Evolutionary conservation across 2,113 vertebrate species (phyloP), one percentile per base, ranked within the genome.

Genomic region (Sceloporus tristichus): DNA sequence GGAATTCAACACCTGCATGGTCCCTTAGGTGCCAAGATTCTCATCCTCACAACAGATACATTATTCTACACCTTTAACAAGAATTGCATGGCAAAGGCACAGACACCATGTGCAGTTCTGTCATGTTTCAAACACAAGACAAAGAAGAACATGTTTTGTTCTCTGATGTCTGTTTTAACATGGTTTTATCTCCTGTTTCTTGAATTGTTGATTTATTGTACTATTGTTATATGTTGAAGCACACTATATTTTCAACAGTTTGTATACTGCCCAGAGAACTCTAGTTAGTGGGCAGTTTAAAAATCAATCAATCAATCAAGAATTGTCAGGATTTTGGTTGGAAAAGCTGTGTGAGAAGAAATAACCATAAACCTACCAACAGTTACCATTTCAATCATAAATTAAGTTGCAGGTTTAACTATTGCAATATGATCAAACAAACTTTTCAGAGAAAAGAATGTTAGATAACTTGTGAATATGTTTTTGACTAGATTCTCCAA

Each of bases 61-160:
- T 86, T 88, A 77, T 83, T 88, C 71, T 68, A 88, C 27, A 65
- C 87, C 62, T 88, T 83, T 88, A 83, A 76, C 48, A 66, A 40
- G 29, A 88, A 88, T 83, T 87, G 85, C 53, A 73, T 80, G 78
- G 68, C 54, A 81, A 11, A 81, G 59, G 40, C 9, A 88, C 25
- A 14, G 42, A 54, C 68, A 68, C 48, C 59, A 68, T 70, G n/a
- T 77, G 80, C 76, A 53, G 56, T 68, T 78, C 75, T 66, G 65
- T 75, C 81, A 54, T 66, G 62, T 82, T 83, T 83, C 73, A 77
- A 40, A 70, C 76, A 82, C 56, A 25, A 83, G 21, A 65, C 23
- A 53, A 75, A 76, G 62, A 77, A 68, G 53, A 88, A 13, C 56
- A 68, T 29, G 66, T 53, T 14, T 34, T 62, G 14, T 62, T 62